Evolutionary conservation across 2,888 invertebrate genomes (phyloP).

Genomic region (Dasysyrphus tricinctus): DNA sequence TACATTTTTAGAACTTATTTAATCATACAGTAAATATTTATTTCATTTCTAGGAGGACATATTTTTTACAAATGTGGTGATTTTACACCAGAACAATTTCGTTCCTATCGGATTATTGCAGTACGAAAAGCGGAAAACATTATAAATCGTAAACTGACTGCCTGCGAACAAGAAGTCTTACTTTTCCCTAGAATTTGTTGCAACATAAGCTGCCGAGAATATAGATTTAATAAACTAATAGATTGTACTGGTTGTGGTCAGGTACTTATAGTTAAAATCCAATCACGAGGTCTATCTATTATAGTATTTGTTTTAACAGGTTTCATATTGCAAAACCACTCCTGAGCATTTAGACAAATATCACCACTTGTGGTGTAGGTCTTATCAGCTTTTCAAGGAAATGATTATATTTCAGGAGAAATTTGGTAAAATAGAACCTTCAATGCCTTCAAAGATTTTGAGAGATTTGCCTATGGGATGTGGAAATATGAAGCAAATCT

Average conservation of each 20-base stretch:
- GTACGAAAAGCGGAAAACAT: slow-evolving; percentile 86
- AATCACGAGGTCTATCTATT: too few species aligned
- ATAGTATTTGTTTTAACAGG: slow-evolving; percentile 78
- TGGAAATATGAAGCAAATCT: slow-evolving; percentile 79
- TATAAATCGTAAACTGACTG: slow-evolving; percentile 85
- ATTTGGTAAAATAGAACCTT: slow-evolving; percentile 85
- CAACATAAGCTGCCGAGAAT: slow-evolving; percentile 85
- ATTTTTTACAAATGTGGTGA: slow-evolving; percentile 84
- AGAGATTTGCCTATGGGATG: slow-evolving; percentile 78
- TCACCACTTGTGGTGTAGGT: slow-evolving; percentile 87
- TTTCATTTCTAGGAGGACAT: slow-evolving; percentile 84
- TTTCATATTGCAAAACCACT: slow-evolving; percentile 85
- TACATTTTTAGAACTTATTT: too few species aligned
- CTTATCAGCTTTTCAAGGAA: slow-evolving; percentile 86
- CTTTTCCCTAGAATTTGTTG: slow-evolving; percentile 88
- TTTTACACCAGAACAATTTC: slow-evolving; percentile 86
- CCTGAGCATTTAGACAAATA: slow-evolving; percentile 84
- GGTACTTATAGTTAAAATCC: slow-evolving; percentile 79
- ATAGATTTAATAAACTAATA: slow-evolving; percentile 83
- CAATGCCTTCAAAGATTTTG: slow-evolving; percentile 85
- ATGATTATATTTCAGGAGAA: slow-evolving; percentile 86
- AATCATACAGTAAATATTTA: too few species aligned
- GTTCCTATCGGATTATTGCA: slow-evolving; percentile 86
- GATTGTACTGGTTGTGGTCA: slow-evolving; percentile 86
- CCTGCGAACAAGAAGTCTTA: slow-evolving; percentile 88